phyloP scores from a whole-genome alignment of 2,113 vertebrate species.

The Scartelaos histophorus region DNA sequence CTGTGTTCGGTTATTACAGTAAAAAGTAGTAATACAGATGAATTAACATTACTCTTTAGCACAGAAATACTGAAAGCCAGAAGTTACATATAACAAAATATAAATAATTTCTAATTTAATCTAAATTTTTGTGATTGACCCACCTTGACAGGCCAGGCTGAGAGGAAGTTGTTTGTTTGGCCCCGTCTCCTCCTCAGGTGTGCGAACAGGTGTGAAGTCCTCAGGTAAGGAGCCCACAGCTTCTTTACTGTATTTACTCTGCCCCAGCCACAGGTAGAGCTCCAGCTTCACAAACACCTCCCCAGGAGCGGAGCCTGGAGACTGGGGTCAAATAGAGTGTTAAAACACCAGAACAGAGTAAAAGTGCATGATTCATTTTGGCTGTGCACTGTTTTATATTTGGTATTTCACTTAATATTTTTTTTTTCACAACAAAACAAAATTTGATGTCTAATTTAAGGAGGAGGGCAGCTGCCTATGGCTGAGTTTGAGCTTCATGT shows the following conservation, averaged over 20 bases:
- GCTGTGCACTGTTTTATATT: not conserved
- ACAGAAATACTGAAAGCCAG: too few relatives aligned
- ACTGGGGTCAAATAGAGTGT: constrained; percentile 46
- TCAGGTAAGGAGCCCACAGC: constrained; percentile 79
- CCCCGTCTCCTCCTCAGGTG: constrained; percentile 50
- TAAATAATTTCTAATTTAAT: not conserved
- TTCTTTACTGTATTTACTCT: constrained; percentile 85
- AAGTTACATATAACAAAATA: too few relatives aligned
- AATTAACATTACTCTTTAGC: too few relatives aligned
- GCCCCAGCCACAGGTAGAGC: constrained; percentile 91
- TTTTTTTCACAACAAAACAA: too few relatives aligned
- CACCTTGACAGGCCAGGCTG: constrained; percentile 83
- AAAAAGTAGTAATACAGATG: too few relatives aligned
- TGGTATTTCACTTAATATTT: not conserved
- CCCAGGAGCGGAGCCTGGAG: constrained; percentile 78
- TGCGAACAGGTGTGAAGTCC: constrained; percentile 81
- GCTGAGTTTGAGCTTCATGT: too few relatives aligned
- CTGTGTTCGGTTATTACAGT: too few relatives aligned
- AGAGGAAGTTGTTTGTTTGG: constrained; percentile 68
- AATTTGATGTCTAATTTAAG: too few relatives aligned
- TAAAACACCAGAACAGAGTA: not conserved
- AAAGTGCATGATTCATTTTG: not conserved
- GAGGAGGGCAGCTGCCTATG: too few relatives aligned
- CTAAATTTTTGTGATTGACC: constrained; percentile 9
- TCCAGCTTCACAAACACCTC: constrained; percentile 91